Percentiles rank a stretch among this genome's conserved stretches.
Evolutionary conservation across 2,888 invertebrate species (phyloP).

Genomic region (Dicranocentrus wangi): DNA sequence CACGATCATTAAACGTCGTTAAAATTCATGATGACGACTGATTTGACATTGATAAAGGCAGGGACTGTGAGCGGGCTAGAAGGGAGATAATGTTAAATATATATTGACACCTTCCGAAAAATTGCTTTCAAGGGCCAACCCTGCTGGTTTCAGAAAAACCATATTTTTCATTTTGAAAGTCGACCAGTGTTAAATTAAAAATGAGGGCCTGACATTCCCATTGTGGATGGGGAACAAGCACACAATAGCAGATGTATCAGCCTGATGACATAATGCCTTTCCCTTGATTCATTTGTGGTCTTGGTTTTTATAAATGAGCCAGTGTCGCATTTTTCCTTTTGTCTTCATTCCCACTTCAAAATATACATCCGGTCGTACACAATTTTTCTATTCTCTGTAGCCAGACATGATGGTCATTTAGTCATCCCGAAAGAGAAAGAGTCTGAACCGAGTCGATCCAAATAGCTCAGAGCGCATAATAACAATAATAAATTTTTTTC

Average conservation of each 20-base stretch:
- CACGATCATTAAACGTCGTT: conserved; percentile 45
- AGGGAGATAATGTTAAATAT: neutral
- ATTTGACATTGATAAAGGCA: conserved; percentile 60
- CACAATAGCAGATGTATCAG: conserved; percentile 28
- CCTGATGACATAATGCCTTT: conserved; percentile 3
- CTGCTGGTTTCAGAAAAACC: conserved; percentile 10
- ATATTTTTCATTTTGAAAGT: conserved; percentile 9
- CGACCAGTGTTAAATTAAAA: conserved; percentile 48
- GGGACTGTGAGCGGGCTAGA: conserved; percentile 9
- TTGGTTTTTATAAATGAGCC: conserved; percentile 58
- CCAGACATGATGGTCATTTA: no score
- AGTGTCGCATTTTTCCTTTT: neutral
- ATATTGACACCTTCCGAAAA: conserved; percentile 59
- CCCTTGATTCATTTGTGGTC: conserved; percentile 54
- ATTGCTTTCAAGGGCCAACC: conserved; percentile 24
- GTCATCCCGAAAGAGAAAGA: no score
- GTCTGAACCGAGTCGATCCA: no score
- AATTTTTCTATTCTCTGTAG: neutral
- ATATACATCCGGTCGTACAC: conserved; percentile 45
- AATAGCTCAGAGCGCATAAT: no score
- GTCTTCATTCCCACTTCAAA: neutral
- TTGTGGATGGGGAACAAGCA: neutral
- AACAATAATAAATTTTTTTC: no score
- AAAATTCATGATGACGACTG: conserved; percentile 55
- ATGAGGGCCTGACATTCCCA: conserved; percentile 44